Conservation (phyloP, 2,797 vertebrate species). For the Acanthornis magna region DNA sequence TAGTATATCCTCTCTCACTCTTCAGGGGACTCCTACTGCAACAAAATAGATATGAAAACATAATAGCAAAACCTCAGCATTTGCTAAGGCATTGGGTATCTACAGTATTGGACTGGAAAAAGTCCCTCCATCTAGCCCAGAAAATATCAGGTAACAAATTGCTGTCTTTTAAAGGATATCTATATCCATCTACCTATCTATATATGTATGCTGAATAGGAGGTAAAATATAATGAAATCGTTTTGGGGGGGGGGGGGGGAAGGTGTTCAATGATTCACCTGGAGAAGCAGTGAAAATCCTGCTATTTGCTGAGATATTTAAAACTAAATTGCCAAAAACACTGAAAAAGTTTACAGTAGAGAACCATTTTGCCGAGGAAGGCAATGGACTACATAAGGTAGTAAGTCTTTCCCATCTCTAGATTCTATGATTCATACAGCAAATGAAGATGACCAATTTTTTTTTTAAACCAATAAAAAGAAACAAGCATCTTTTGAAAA, state of each 20-base stretch:
- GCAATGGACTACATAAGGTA: neutral
- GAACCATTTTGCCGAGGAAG: neutral
- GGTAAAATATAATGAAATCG: neutral
- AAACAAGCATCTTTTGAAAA: neutral
- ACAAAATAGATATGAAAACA: neutral
- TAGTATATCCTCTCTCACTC: neutral
- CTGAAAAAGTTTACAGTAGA: neutral
- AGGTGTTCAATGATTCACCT: neutral
- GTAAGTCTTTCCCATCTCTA: neutral
- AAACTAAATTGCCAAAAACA: neutral
- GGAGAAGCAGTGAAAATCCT: neutral
- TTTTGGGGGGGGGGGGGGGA: too few species aligned
- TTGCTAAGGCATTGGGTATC: neutral
- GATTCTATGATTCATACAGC: neutral
- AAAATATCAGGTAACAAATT: neutral
- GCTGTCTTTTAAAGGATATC: neutral
- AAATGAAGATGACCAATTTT: neutral
- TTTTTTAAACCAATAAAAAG: neutral
- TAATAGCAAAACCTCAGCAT: neutral
- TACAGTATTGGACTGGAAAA: neutral
- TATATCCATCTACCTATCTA: neutral
- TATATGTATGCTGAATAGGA: neutral
- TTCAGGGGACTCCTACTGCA: neutral
- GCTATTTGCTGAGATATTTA: constrained; percentile 16
- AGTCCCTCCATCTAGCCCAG: neutral